A percentile compares a stretch with the other conserved stretches of the same genome.
Evolutionary conservation across 2,888 invertebrate genomes (phyloP).

Genomic region (Pristionchus arcanus): DNA sequence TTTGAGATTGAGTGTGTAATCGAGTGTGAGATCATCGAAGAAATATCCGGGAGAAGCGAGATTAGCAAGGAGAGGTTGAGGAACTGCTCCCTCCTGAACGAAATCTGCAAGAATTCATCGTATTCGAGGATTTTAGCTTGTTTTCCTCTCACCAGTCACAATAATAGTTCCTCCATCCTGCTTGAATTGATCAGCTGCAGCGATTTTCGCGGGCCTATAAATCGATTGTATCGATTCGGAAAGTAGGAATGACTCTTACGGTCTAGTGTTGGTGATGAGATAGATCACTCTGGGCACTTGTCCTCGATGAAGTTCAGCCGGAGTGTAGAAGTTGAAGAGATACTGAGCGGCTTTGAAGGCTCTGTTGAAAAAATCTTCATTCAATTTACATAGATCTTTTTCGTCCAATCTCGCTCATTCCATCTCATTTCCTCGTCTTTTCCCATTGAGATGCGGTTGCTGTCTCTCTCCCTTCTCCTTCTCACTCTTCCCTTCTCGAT

Average conservation of each 20-base stretch:
- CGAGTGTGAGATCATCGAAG: constrained; percentile 45
- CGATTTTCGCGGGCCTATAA: neutral
- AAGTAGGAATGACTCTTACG: neutral
- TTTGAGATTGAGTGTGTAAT: constrained; percentile 29
- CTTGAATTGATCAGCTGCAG: constrained; percentile 33
- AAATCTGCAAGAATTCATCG: neutral
- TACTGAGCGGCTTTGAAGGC: constrained; percentile 39
- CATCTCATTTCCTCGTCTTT: neutral
- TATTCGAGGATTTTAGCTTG: neutral
- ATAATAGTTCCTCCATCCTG: constrained; percentile 38
- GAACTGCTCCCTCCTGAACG: constrained; percentile 26
- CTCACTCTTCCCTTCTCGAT: neutral
- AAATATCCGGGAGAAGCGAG: constrained; percentile 26
- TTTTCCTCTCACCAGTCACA: neutral
- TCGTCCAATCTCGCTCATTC: neutral
- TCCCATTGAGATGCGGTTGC: neutral
- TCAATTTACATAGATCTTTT: neutral
- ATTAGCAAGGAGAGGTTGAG: constrained; percentile 16
- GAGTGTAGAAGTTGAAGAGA: constrained; percentile 40
- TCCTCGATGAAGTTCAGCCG: neutral
- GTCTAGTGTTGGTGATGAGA: constrained; percentile 29
- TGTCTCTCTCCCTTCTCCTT: neutral
- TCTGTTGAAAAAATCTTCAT: neutral
- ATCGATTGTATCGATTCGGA: neutral
- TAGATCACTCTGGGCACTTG: constrained; percentile 33